phyloP scores from a whole-genome alignment of 2,797 vertebrate species.

The Pyrocephalus nanus region DNA sequence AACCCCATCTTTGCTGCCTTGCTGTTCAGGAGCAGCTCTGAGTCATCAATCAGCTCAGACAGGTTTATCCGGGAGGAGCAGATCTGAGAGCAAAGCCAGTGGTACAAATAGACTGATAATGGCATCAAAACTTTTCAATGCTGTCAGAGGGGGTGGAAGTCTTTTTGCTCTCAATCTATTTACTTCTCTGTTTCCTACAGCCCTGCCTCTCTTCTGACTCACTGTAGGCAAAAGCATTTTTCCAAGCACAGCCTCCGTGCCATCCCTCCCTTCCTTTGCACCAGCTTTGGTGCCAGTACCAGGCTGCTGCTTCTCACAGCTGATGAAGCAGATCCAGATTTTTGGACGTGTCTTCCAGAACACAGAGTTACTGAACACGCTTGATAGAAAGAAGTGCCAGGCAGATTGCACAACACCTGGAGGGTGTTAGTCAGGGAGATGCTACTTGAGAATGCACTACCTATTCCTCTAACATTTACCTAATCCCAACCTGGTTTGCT shows the following conservation, averaged over 20 bases:
- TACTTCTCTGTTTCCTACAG: neutral
- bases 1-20: neutral
- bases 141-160: neutral
- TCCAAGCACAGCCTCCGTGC: neutral
- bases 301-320: neutral
- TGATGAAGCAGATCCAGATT: neutral
- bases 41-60: constrained; percentile 6
- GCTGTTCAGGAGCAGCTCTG: neutral
- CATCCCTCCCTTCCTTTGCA: neutral
- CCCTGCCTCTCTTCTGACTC: constrained; percentile 18
- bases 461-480: neutral
- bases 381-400: neutral
- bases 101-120: neutral
- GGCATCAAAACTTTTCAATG: neutral
- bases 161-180: neutral
- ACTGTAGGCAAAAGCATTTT: neutral
- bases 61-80: neutral
- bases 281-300: neutral
- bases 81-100: neutral
- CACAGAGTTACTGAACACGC: neutral
- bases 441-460: neutral
- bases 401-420: neutral
- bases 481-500: neutral
- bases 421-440: neutral
- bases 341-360: neutral